A percentile compares a stretch with the other conserved stretches of the same genome.
Evolutionary conservation across 2,888 invertebrate genomes (phyloP).

Genomic region (Steinernema hermaphroditum): DNA sequence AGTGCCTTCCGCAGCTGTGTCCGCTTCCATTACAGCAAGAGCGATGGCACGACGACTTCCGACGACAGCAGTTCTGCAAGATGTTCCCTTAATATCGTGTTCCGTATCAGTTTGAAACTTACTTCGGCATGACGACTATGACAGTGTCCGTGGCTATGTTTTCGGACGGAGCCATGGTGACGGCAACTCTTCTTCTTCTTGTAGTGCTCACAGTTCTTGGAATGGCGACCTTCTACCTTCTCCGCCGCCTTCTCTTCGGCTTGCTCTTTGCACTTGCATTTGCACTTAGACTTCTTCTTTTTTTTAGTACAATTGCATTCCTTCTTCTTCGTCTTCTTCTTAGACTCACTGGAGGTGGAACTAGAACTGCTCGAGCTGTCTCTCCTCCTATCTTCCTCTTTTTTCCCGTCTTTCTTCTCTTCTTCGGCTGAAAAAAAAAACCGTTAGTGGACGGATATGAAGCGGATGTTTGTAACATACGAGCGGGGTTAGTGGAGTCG

Average conservation of each 20-base stretch:
- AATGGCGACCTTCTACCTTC: not conserved
- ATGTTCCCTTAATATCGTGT: not conserved
- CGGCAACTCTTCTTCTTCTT: not conserved
- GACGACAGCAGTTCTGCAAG: conserved; percentile 3
- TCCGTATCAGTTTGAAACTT: not conserved
- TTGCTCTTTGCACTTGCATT: no score
- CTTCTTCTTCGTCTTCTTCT: not conserved
- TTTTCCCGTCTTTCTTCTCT: not conserved
- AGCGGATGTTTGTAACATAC: no score
- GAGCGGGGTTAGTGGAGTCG: not conserved
- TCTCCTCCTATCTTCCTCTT: not conserved
- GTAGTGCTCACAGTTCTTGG: not conserved
- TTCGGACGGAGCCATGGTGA: not conserved
- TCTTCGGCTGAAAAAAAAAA: no score
- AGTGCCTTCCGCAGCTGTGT: not conserved
- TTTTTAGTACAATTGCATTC: not conserved
- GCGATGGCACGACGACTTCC: not conserved
- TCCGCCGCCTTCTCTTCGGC: conserved; percentile 1
- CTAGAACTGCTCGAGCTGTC: not conserved
- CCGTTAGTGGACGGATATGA: no score
- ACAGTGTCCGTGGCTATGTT: conserved; percentile 4
- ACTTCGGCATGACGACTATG: not conserved
- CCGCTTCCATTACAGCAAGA: not conserved
- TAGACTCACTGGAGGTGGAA: not conserved
- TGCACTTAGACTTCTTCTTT: not conserved